Evolutionary conservation across 37 sponge, comb jelly and placozoan genomes (phyloP).

Genomic region (Diacarnus erythraeanus): DNA sequence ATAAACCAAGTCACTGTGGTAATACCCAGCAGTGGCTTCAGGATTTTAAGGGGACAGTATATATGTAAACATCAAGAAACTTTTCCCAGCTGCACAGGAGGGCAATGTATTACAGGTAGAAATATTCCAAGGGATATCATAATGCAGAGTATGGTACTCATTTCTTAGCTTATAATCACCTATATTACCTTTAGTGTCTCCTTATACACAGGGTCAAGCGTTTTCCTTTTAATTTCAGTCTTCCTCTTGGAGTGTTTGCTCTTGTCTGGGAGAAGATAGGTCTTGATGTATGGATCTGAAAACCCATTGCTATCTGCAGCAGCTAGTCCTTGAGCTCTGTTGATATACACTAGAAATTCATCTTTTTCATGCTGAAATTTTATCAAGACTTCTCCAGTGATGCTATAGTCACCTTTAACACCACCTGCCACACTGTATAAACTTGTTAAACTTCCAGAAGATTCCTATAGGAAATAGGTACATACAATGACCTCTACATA

Average conservation of each 20-base stretch:
- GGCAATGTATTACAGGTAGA: too few relatives aligned
- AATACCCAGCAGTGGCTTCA: too few relatives aligned
- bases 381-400: conserved; percentile 56
- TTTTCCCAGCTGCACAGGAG: too few relatives aligned
- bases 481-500: too few relatives aligned
- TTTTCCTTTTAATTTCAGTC: conserved; percentile 44
- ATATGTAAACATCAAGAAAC: too few relatives aligned
- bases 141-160: too few relatives aligned
- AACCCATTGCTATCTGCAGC: conserved; percentile 44
- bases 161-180: too few relatives aligned
- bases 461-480: neutral
- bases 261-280: conserved; percentile 68
- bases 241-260: conserved; percentile 66
- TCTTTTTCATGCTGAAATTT: conserved; percentile 36
- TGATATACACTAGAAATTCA: conserved; percentile 34
- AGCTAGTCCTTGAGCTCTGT: conserved; percentile 41
- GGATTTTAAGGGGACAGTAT: too few relatives aligned
- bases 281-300: conserved; percentile 69
- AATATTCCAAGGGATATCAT: too few relatives aligned
- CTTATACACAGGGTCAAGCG: conserved; percentile 53
- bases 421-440: neutral
- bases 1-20: too few relatives aligned
- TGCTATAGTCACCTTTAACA: conserved; percentile 55
- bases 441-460: neutral
- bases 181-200: conserved; percentile 68